phyloP scores from a whole-genome alignment of 2,888 invertebrate genomes.

The Chymomyza caudatula region DNA sequence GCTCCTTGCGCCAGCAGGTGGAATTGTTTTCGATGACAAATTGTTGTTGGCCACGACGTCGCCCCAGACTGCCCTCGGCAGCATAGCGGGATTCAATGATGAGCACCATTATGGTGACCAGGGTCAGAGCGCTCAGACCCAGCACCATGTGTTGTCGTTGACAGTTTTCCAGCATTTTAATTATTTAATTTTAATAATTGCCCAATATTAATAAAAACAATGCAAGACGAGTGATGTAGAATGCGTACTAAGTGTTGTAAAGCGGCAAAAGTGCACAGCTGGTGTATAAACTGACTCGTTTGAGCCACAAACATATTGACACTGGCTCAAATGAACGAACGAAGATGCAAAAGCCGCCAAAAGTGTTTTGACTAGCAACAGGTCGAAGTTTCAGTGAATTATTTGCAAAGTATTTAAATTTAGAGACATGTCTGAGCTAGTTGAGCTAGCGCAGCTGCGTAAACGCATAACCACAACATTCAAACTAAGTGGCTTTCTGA shows the following conservation, averaged over 20 bases:
- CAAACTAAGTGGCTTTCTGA: conserved; percentile 86
- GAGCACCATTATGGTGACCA: conserved; percentile 88
- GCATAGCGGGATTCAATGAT: conserved; percentile 86
- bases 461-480: conserved; percentile 84
- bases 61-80: conserved; percentile 49
- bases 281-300: background rate
- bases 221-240: background rate
- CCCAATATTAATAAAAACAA: background rate
- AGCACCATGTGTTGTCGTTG: conserved; percentile 90
- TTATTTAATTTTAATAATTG: background rate
- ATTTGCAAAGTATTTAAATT: background rate
- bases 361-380: background rate
- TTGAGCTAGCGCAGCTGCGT: conserved; percentile 76
- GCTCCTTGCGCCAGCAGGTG: conserved; percentile 86
- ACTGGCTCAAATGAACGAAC: background rate
- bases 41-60: conserved; percentile 73
- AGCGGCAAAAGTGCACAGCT: background rate
- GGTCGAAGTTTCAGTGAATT: background rate
- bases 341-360: background rate
- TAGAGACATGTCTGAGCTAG: conserved; percentile 63
- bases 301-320: background rate
- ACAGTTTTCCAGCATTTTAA: conserved; percentile 88
- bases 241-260: background rate
- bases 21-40: conserved; percentile 88
- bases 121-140: conserved; percentile 86